Evolutionary conservation across 1,140 invertebrate genomes (phyloP).

Genomic region (Drosophila rhopaloa): DNA sequence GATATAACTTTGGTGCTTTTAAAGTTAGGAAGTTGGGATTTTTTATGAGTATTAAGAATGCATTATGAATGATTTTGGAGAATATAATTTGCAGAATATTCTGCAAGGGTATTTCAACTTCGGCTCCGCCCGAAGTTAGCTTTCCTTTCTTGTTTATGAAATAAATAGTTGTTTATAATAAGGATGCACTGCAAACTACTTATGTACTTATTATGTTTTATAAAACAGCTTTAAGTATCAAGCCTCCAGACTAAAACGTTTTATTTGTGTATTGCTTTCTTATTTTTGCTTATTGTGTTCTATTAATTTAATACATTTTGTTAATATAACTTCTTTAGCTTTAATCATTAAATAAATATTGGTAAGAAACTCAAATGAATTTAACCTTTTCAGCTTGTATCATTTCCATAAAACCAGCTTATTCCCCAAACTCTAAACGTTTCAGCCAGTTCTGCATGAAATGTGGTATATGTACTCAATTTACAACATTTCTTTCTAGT

Average conservation of each 20-base stretch:
- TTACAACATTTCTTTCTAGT: constrained; percentile 15
- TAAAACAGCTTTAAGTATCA: too few relatives aligned
- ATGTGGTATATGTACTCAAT: constrained; percentile 20
- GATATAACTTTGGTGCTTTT: too few relatives aligned
- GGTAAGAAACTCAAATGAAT: constrained; percentile 18
- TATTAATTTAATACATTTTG: neutral
- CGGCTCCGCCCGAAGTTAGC: too few relatives aligned
- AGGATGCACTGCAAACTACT: too few relatives aligned
- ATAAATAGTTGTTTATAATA: too few relatives aligned
- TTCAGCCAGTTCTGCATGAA: constrained; percentile 32
- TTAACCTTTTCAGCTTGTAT: constrained; percentile 6
- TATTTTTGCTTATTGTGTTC: neutral
- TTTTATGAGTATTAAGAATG: too few relatives aligned
- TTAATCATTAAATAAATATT: neutral
- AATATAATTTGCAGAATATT: too few relatives aligned
- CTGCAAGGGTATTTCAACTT: too few relatives aligned
- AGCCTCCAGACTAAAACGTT: neutral
- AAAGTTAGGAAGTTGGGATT: too few relatives aligned
- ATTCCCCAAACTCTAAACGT: neutral
- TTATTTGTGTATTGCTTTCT: neutral
- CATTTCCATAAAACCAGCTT: neutral
- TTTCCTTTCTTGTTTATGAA: too few relatives aligned
- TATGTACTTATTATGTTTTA: too few relatives aligned
- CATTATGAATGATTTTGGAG: too few relatives aligned
- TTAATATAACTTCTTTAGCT: constrained; percentile 1